These are phyloP conservation scores for Gerris buenoi DNA, from an alignment of 1,140 invertebrate species.

Conservation along the genomic window DNA sequence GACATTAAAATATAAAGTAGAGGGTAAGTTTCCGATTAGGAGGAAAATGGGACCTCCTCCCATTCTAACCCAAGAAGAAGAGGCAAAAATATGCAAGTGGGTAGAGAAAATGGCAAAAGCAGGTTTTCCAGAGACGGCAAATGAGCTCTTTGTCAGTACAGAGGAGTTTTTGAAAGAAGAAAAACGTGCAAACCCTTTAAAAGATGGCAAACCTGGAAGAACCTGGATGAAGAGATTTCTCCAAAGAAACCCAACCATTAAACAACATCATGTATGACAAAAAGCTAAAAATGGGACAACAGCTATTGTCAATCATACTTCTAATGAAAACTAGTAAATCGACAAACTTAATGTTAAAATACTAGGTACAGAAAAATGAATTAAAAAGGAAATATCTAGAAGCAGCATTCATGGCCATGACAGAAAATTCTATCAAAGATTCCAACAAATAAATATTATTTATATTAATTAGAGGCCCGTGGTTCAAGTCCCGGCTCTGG, in stretches of 20 bases:
- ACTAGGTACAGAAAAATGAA: no score
- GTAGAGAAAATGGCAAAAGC: constrained; percentile 25
- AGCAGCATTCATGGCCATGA: no score
- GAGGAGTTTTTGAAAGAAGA: constrained; percentile 25
- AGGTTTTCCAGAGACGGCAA: constrained; percentile 27
- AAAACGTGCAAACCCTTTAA: constrained; percentile 19
- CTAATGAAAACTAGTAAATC: no score
- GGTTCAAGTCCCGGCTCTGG: no score
- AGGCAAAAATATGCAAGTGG: constrained; percentile 26
- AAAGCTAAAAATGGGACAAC: no score
- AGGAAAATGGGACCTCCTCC: constrained; percentile 23
- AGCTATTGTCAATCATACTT: no score
- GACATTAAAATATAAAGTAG: constrained; percentile 25
- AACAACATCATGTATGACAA: no score
- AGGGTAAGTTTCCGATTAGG: constrained; percentile 21
- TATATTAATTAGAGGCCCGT: no score
- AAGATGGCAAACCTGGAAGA: constrained; percentile 9
- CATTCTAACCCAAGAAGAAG: constrained; percentile 23
- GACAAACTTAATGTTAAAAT: no score
- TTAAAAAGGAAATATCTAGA: no score
- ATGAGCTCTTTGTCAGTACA: constrained; percentile 27
- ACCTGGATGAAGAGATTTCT: constrained; percentile 10
- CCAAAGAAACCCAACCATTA: constrained; percentile 4
- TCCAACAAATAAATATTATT: no score
- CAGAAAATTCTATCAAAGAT: no score